A percentile compares a stretch with the other conserved stretches of the same genome.
Evolutionary conservation across 2,113 vertebrate genomes (phyloP).

Genomic region (Fukomys damarensis): DNA sequence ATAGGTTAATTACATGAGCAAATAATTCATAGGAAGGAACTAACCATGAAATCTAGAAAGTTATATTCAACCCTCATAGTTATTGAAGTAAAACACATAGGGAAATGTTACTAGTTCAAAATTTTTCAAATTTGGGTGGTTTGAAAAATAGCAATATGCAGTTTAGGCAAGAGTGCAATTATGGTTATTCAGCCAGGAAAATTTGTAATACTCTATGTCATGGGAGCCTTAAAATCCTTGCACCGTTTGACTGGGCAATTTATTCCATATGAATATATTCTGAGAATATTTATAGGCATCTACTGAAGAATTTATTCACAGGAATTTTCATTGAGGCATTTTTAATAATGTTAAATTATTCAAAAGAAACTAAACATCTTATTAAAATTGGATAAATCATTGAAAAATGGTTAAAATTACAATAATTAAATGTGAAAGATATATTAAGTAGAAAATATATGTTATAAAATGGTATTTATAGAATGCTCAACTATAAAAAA

Average conservation of each 20-base stretch:
- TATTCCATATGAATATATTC: slow-evolving; percentile 28
- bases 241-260: not conserved
- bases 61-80: not conserved
- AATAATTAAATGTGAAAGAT: slow-evolving; percentile 7
- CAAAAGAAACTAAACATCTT: not conserved
- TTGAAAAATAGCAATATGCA: not conserved
- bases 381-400: not conserved
- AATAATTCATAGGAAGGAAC: not conserved
- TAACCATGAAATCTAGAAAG: not conserved
- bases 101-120: not conserved
- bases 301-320: not conserved
- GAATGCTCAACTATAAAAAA: not conserved
- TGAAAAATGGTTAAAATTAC: not conserved
- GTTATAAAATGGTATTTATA: not conserved
- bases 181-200: not conserved
- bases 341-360: not conserved
- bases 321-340: not conserved
- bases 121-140: not conserved
- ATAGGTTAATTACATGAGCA: not conserved
- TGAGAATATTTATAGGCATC: not conserved
- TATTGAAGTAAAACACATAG: not conserved
- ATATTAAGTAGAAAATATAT: not conserved
- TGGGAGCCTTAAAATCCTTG: not conserved
- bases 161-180: not conserved
- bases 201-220: not conserved